phyloP scores from a whole-genome alignment of 2,113 vertebrate species.

The Sceloporus tristichus region DNA sequence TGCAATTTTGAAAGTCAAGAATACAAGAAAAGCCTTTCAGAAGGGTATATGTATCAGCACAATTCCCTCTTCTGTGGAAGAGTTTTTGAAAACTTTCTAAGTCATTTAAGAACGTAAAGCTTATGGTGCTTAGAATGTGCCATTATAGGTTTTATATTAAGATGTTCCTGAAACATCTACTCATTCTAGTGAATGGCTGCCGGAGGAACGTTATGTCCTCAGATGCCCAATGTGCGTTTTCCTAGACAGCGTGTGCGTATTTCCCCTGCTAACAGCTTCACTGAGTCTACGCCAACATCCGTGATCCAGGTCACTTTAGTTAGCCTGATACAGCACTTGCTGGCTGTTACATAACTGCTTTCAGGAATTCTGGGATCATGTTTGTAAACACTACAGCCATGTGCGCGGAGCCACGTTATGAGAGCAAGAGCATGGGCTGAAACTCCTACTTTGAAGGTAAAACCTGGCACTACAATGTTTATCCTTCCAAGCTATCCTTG shows the following conservation, averaged over 20 bases:
- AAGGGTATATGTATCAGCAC: not conserved
- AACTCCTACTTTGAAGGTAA: conserved; percentile 74
- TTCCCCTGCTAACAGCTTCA: not conserved
- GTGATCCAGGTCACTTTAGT: conserved; percentile 52
- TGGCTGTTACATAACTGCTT: conserved; percentile 74
- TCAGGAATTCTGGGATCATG: conserved; percentile 81
- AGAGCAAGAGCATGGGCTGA: conserved; percentile 65
- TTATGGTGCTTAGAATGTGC: conserved; percentile 24
- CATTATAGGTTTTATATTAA: conserved; percentile 43
- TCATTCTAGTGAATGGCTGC: conserved; percentile 55
- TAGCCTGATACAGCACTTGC: conserved; percentile 63
- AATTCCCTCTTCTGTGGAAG: conserved; percentile 16
- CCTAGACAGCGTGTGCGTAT: not conserved
- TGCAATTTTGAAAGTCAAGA: conserved; percentile 6
- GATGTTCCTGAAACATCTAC: conserved; percentile 53
- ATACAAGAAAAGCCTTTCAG: not conserved
- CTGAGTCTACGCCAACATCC: not conserved
- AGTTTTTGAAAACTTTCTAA: conserved; percentile 43
- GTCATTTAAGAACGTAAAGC: conserved; percentile 48
- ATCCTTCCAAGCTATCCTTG: conserved; percentile 38
- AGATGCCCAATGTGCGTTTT: not conserved
- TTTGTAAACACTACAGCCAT: conserved; percentile 88
- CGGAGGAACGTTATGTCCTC: conserved; percentile 38
- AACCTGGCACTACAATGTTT: conserved; percentile 64
- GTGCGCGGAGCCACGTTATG: conserved; percentile 76